Conservation (phyloP, 1,140 invertebrate species). For the Harpegnathos saltator region DNA sequence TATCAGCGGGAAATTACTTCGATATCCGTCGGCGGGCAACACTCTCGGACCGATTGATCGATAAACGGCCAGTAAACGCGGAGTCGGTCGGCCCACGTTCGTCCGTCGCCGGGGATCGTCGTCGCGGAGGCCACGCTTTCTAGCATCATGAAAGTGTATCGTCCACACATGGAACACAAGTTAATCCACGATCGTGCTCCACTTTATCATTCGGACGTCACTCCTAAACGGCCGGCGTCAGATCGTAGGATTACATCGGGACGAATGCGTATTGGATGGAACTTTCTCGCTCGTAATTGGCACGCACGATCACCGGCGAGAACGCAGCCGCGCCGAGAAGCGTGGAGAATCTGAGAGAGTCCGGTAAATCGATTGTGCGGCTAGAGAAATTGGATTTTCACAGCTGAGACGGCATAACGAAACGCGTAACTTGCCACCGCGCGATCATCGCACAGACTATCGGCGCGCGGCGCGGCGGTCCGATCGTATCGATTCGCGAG, state of each 20-base stretch:
- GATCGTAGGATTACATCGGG: constrained; percentile 53
- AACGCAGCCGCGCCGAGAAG: constrained; percentile 30
- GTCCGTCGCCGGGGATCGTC: constrained; percentile 1
- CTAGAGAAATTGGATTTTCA: constrained; percentile 34
- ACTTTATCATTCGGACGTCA: constrained; percentile 59
- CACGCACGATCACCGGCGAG: constrained; percentile 50
- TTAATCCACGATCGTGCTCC: constrained; percentile 59
- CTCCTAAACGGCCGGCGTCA: constrained; percentile 38
- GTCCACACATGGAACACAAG: constrained; percentile 45
- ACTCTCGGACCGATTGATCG: constrained; percentile 1
- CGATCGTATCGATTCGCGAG: constrained; percentile 35
- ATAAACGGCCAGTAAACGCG: constrained; percentile 33
- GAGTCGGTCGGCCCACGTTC: constrained; percentile 21
- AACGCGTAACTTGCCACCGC: constrained; percentile 6
- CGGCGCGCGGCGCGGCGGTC: too few relatives aligned
- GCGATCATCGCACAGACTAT: constrained; percentile 11
- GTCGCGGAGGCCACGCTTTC: constrained; percentile 26
- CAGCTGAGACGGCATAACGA: constrained; percentile 11
- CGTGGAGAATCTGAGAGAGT: constrained; percentile 39
- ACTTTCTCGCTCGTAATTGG: constrained; percentile 58
- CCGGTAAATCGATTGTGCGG: constrained; percentile 46
- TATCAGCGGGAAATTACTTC: constrained; percentile 24
- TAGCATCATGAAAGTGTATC: constrained; percentile 58
- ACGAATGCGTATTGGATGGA: constrained; percentile 53
- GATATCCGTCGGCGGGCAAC: constrained; percentile 6